A percentile compares a stretch with the other conserved stretches of the same genome.
Conservation (phyloP, 2,113 vertebrate species). For the Benitochromis conjunctus region DNA sequence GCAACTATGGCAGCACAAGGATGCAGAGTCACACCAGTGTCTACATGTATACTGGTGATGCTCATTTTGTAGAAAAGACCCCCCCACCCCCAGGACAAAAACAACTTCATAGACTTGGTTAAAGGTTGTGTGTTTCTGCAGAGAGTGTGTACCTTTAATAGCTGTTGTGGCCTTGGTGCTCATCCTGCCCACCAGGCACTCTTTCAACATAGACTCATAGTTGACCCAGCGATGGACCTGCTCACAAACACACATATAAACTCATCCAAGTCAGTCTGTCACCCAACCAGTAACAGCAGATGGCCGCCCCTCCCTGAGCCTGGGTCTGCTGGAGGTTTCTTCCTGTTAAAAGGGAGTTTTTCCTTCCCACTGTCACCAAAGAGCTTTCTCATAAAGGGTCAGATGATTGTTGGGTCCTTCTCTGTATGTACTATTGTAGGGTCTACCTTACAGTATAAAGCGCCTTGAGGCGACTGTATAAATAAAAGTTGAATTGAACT, state of each 20-base stretch:
- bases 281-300: neutral
- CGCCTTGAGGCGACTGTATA: fast-evolving
- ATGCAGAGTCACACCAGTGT: neutral
- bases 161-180: constrained; percentile 67
- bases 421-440: fast-evolving
- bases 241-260: neutral
- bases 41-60: neutral
- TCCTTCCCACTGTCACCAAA: fast-evolving
- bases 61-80: neutral
- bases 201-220: constrained; percentile 97
- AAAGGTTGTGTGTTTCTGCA: neutral
- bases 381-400: fast-evolving
- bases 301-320: neutral
- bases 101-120: neutral
- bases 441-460: neutral
- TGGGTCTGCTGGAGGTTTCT: fast-evolving
- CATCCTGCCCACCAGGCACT: constrained; percentile 94
- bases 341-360: neutral
- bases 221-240: constrained; percentile 99
- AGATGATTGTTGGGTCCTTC: neutral
- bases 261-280: neutral
- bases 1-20: neutral
- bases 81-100: neutral
- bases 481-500: neutral
- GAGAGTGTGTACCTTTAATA: constrained; percentile 79